A percentile compares a stretch with the other conserved stretches of the same genome.
phyloP scores from a whole-genome alignment of 2,113 vertebrate species.

The Periophthalmus modestus region DNA sequence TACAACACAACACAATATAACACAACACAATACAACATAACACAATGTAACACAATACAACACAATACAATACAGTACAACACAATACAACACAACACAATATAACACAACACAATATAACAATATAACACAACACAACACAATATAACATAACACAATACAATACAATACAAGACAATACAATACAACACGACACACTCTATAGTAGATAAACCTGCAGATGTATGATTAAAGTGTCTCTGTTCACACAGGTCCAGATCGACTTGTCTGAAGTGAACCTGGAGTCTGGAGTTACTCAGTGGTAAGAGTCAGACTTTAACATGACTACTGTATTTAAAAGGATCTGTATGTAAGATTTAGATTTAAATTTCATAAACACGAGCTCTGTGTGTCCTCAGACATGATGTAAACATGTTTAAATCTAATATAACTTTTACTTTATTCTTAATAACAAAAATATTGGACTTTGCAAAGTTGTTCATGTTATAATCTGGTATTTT shows the following conservation, averaged over 20 bases:
- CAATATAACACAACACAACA: not conserved
- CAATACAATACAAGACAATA: constrained; percentile 38
- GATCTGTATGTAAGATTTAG: too few species aligned
- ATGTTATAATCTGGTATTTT: too few species aligned
- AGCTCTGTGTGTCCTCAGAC: too few species aligned
- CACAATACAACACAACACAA: not conserved
- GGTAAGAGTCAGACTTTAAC: constrained; percentile 53
- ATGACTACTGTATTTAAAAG: too few species aligned
- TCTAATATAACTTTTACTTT: too few species aligned
- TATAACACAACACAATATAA: constrained; percentile 41
- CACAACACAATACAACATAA: too few species aligned
- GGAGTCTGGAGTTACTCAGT: constrained; percentile 68
- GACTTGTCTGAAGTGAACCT: constrained; percentile 68
- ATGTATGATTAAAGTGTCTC: not conserved
- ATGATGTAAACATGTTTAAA: too few species aligned
- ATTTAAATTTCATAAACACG: too few species aligned
- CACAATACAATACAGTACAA: constrained; percentile 42
- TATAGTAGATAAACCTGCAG: not conserved
- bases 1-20: not conserved
- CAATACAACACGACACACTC: not conserved
- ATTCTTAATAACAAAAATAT: too few species aligned
- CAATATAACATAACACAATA: not conserved
- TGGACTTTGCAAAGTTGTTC: too few species aligned
- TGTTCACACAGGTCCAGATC: constrained; percentile 66
- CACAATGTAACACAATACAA: constrained; percentile 24